Evolutionary conservation across 2,113 vertebrate species (phyloP).

Genomic region (Spea multiplicata): DNA sequence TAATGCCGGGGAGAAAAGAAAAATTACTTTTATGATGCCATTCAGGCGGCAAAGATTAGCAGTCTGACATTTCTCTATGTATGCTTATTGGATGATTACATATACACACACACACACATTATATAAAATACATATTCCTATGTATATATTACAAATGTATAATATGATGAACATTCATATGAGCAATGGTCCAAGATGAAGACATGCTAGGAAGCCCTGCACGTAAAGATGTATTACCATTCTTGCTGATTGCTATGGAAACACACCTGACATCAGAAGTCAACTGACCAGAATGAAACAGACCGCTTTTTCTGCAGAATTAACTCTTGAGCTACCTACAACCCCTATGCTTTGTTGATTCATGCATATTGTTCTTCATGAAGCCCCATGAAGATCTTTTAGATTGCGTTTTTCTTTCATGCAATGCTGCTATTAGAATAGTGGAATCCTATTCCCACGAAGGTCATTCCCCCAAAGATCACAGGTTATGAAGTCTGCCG

Average conservation of each 20-base stretch:
- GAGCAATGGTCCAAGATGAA: background rate
- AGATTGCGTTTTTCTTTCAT: background rate
- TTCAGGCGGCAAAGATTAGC: background rate
- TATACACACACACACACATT: too few species aligned
- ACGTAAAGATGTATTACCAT: background rate
- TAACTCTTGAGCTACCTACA: background rate
- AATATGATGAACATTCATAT: too few species aligned
- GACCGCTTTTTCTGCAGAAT: background rate
- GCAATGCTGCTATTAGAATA: background rate
- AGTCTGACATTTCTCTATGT: too few species aligned
- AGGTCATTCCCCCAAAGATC: background rate
- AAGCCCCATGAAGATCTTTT: background rate
- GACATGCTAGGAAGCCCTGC: slow-evolving; percentile 2
- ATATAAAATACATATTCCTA: too few species aligned
- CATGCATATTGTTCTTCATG: background rate
- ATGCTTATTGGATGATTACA: too few species aligned
- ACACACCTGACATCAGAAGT: slow-evolving; percentile 13
- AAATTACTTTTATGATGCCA: background rate
- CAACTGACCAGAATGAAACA: background rate
- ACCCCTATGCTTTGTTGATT: background rate
- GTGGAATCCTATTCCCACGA: background rate
- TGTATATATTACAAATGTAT: too few species aligned
- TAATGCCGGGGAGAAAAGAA: background rate
- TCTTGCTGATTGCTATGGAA: slow-evolving; percentile 29
- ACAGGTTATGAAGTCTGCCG: background rate